Evolutionary conservation across 2,888 invertebrate genomes (phyloP).

Genomic region (Perizoma affinitatum): DNA sequence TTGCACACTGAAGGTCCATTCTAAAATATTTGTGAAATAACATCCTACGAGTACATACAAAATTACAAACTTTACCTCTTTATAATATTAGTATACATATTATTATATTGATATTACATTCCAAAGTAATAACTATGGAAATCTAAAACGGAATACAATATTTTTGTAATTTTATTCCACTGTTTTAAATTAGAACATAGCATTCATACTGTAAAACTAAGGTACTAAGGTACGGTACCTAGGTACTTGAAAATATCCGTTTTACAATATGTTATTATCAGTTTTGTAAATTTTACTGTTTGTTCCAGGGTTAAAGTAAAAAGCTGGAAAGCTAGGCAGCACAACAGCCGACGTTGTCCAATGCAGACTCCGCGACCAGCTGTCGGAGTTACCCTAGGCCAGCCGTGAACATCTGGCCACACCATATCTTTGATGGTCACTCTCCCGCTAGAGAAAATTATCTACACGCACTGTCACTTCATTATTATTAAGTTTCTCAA

Average conservation of each 20-base stretch:
- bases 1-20: no score
- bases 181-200: no score
- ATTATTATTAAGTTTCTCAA: conserved; percentile 83
- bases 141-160: no score
- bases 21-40: no score
- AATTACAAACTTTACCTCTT: no score
- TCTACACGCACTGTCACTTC: conserved; percentile 82
- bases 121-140: no score
- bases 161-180: no score
- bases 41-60: no score
- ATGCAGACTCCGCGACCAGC: conserved; percentile 64
- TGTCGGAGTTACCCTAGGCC: conserved; percentile 52
- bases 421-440: conserved; percentile 75
- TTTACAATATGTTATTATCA: background rate
- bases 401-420: conserved; percentile 59
- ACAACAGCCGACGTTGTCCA: conserved; percentile 55
- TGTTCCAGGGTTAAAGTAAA: conserved; percentile 75
- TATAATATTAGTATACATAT: no score
- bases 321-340: conserved; percentile 55
- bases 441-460: conserved; percentile 71
- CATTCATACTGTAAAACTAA: no score
- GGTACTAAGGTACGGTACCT: no score
- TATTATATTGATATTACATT: no score
- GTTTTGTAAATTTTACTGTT: conserved; percentile 39
- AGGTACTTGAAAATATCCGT: background rate